Conservation (phyloP, 2,797 vertebrate species). For the Falco naumanni region DNA sequence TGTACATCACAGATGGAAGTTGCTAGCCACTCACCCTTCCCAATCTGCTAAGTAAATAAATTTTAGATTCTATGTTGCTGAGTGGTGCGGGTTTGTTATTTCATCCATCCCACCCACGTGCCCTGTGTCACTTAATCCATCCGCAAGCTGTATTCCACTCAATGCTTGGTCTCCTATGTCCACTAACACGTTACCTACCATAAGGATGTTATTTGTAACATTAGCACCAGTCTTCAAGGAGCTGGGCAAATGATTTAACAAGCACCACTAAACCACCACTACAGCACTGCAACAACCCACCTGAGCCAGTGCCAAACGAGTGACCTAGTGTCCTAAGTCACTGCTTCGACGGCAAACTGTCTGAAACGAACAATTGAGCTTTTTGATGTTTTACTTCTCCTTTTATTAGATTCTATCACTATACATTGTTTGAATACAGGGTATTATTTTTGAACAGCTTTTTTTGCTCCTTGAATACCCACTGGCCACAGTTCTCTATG, state of each 20-base stretch:
- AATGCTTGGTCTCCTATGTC: background rate
- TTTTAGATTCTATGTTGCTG: rapidly evolving
- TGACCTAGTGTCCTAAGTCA: background rate
- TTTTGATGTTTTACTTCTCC: slow-evolving; percentile 34
- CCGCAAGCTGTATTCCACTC: background rate
- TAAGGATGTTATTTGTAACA: background rate
- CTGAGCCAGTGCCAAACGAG: background rate
- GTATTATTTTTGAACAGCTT: background rate
- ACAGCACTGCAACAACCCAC: background rate
- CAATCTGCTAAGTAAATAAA: background rate
- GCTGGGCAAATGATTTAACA: background rate
- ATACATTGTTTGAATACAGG: background rate
- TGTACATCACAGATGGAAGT: background rate
- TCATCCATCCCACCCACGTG: background rate
- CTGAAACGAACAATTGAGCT: slow-evolving; percentile 25
- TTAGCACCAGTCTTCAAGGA: background rate
- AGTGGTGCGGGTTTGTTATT: background rate
- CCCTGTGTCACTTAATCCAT: background rate
- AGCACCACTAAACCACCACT: background rate
- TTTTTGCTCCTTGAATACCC: background rate
- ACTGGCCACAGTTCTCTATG: background rate
- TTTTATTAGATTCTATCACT: slow-evolving; percentile 46
- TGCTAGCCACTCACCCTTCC: background rate
- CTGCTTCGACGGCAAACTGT: background rate
- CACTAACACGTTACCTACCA: rapidly evolving